Conservation (phyloP, 2,888 invertebrate species). For the Chloromyia formosa region DNA sequence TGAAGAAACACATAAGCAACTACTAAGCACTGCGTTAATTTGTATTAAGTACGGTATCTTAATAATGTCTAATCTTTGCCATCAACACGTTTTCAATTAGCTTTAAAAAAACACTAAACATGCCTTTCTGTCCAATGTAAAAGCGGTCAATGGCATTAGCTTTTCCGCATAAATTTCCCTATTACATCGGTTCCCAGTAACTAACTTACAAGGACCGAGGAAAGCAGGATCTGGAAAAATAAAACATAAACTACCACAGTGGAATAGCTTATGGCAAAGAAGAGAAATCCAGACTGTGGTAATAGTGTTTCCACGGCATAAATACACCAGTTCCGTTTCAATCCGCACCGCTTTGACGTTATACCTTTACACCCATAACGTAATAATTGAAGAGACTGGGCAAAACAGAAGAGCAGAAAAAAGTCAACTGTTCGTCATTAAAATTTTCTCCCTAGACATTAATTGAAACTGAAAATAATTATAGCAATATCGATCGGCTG, state of each 20-base stretch:
- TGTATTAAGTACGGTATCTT: too few relatives aligned
- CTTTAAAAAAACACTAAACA: neutral
- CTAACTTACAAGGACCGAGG: neutral
- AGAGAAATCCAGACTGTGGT: neutral
- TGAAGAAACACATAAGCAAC: too few relatives aligned
- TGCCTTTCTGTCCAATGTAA: neutral
- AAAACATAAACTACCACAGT: too few relatives aligned
- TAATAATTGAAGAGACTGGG: conserved; percentile 12
- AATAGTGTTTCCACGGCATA: neutral
- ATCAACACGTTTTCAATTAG: neutral
- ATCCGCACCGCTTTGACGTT: conserved; percentile 13
- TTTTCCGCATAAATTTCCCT: neutral
- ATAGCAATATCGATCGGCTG: conserved; percentile 47
- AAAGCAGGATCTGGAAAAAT: neutral
- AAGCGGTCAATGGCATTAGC: conserved; percentile 27
- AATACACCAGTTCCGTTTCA: neutral
- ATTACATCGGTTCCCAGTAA: neutral
- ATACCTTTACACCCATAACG: neutral
- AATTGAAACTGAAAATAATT: conserved; percentile 50
- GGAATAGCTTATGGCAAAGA: neutral
- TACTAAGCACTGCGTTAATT: too few relatives aligned
- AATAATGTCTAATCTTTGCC: too few relatives aligned
- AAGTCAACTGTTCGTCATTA: conserved; percentile 48
- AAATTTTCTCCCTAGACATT: conserved; percentile 49
- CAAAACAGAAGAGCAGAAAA: conserved; percentile 26